Base-by-base conservation (phyloP, 2,113 vertebrate species). In the Rostratula benghalensis region DNA sequence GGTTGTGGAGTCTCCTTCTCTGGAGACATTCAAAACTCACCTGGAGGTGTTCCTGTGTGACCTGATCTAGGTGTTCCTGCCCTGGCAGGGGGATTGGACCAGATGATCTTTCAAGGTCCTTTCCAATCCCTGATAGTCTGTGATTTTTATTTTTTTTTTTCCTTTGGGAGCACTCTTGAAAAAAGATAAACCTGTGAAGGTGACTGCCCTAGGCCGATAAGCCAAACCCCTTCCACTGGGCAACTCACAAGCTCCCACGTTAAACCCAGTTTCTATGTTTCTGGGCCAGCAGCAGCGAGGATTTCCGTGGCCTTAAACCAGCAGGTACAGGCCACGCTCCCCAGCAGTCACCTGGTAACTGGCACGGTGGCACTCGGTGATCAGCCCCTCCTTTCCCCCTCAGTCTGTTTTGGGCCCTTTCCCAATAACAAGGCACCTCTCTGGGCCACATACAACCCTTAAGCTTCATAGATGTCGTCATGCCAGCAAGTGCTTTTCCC, bases 211-310 rank as follows among this genome's bases (percentile, higher is more conserved):
- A 27, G 35, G 7, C 9, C 21, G 11, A 51, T 13, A 51, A 85
- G 30, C 9, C 30, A 64, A 56, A n/a, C 31, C 19, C 30, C 15
- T 78, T 60, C 43, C 43, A 35, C 30, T 51, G 43, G 25, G 5
- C 1, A 1, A 5, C 43, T 60, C 37, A 28, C 4, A 48, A 20
- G 19, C 45, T 76, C 31, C 2, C 6, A 1, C 3, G 0, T 75
- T 39, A 50, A 76, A n/a, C 37, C 14, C 2, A 0, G 4, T 27
- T 87, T 27, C 35, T 18, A 19, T 0, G 3, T 56, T 50, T 56
- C 63, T 53, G 22, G 39, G 16, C 24, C 31, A 71, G 43, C n/a
- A 63, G 41, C 69, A 78, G 13, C 5, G 37, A 3, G 0, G 22
- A 61, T 74, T 74, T 75, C 43, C 31, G 12, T 9, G 27, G 22